Conservation (phyloP, 2,888 invertebrate species). For the Herminia tarsipennalis region DNA sequence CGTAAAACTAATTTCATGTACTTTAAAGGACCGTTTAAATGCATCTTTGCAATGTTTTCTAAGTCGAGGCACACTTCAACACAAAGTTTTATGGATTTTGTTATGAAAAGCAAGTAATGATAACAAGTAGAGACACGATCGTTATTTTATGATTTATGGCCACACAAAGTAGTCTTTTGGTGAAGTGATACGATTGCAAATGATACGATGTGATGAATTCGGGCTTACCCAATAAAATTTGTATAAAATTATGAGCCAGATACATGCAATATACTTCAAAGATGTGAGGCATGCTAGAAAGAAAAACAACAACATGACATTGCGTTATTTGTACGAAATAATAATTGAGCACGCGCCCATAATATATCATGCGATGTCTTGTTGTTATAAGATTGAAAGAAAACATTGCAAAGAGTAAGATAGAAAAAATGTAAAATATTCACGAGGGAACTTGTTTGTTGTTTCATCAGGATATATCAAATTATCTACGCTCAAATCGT, state of each 20-base stretch:
- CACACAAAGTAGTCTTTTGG: constrained; percentile 80
- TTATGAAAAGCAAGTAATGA: constrained; percentile 43
- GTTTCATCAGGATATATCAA: neutral
- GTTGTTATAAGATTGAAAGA: constrained; percentile 63
- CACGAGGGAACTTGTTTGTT: constrained; percentile 44
- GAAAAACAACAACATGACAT: constrained; percentile 60
- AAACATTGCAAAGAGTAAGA: constrained; percentile 84
- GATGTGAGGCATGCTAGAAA: constrained; percentile 64
- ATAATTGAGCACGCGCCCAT: constrained; percentile 33
- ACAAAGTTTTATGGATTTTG: constrained; percentile 33
- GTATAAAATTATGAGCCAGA: constrained; percentile 43
- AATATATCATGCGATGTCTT: constrained; percentile 59
- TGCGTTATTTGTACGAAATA: constrained; percentile 36
- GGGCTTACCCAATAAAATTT: constrained; percentile 50
- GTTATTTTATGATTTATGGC: constrained; percentile 56
- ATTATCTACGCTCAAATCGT: neutral
- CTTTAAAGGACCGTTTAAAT: constrained; percentile 15
- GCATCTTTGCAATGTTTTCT: constrained; percentile 84
- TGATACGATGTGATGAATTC: constrained; percentile 58
- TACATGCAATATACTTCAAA: constrained; percentile 59
- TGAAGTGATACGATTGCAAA: constrained; percentile 55
- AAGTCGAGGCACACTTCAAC: constrained; percentile 18
- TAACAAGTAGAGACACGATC: constrained; percentile 17
- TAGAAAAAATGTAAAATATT: constrained; percentile 47
- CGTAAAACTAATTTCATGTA: no score